Base-by-base conservation (phyloP, 2,888 invertebrate species). In the Papilio demoleus region DNA sequence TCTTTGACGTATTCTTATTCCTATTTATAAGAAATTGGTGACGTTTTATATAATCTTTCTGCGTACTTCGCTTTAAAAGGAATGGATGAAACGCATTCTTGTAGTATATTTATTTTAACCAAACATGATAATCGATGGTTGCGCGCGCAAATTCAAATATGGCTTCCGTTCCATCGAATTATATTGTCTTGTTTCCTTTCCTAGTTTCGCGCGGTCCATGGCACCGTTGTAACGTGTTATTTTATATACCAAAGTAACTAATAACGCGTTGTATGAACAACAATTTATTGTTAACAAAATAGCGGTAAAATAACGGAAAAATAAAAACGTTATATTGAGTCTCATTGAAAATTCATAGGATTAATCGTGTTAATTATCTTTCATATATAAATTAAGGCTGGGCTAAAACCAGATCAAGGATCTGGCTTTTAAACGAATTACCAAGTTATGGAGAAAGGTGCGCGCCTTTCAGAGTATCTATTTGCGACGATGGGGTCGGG, bases 401-500 rank as follows among this genome's bases (percentile, higher is more conserved):
- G 64, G n/a, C 56, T 68, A 53, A 68, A 69, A 65, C 81, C 80
- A 81, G 85, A 78, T 81, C 78, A 67, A 75, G 76, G 84, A 77
- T 81, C 85, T 83, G 83, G 83, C 68, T 75, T 74, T 70, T 72
- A 74, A 73, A 78, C 75, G 77, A 77, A 79, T 76, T 80, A 74
- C 77, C 82, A 84, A 88, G 92, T 90, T 81, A 94, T 94, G 94
- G 94, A 94, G 93, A 94, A 93, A 88, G 88, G 94, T 89, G 94
- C 93, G 88, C 94, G 94, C 81, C 95, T 96, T 94, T 95, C 95
- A 95, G 96, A 95, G 90, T 96, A 96, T 91, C 93, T 96, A 89
- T 96, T 96, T 88, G 95, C 95, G 88, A 96, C 96, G 94, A 96
- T 96, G 96, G 95, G 95, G 84, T 94, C 94, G 77, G 94, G 94